These are phyloP conservation scores for Brachyptera risi DNA, from an alignment of 2,888 invertebrate genomes.

Conservation along the genomic window DNA sequence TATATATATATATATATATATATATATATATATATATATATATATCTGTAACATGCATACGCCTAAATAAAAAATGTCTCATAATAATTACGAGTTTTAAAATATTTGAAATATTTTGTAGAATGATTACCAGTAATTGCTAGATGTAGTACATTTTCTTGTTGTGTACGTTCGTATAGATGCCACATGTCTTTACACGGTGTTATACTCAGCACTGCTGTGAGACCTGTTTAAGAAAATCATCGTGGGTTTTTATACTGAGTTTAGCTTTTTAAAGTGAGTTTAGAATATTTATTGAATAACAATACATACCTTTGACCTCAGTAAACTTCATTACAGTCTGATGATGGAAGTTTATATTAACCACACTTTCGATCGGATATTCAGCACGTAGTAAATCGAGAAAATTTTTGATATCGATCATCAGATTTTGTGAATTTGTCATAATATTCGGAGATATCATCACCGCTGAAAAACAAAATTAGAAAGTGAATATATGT, in stretches of 20 bases:
- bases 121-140: slow-evolving; percentile 68
- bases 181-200: slow-evolving; percentile 72
- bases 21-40: too few relatives aligned
- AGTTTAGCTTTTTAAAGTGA: neutral
- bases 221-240: too few relatives aligned
- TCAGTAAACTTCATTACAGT: neutral
- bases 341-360: neutral
- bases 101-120: too few relatives aligned
- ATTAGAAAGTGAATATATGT: neutral
- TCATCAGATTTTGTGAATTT: neutral
- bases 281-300: neutral
- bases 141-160: slow-evolving; percentile 63
- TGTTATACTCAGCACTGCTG: slow-evolving; percentile 69
- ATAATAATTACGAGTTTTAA: too few relatives aligned
- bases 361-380: neutral
- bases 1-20: too few relatives aligned
- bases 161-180: slow-evolving; percentile 58
- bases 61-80: too few relatives aligned
- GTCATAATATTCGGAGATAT: neutral
- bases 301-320: neutral
- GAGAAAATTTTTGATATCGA: neutral
- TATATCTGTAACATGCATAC: too few relatives aligned
- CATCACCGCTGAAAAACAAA: neutral
- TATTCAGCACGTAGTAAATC: neutral
- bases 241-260: neutral